A percentile compares a stretch with the other conserved stretches of the same genome.
phyloP scores from a whole-genome alignment of 1,140 invertebrate genomes.

The Brachionus sp. region DNA sequence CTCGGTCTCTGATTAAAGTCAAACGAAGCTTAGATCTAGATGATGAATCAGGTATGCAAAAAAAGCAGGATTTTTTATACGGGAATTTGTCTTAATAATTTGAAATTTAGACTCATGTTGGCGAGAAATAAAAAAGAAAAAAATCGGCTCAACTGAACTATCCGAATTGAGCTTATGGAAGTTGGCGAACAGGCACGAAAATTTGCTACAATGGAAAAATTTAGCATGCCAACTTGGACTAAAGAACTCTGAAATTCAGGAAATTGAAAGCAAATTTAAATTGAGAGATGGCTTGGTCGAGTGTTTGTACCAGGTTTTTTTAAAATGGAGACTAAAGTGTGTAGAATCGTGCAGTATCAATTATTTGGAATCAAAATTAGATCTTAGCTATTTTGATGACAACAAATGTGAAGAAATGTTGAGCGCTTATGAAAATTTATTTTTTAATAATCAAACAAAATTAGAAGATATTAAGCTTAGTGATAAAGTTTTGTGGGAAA shows the following conservation, averaged over 20 bases:
- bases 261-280: conserved; percentile 28
- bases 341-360: neutral
- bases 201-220: conserved; percentile 9
- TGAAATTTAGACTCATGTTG: neutral
- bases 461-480: neutral
- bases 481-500: conserved; percentile 31
- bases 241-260: neutral
- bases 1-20: neutral
- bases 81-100: neutral
- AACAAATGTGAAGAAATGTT: neutral
- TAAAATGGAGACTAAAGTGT: conserved; percentile 12
- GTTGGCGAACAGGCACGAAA: conserved; percentile 2
- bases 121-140: neutral
- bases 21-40: neutral
- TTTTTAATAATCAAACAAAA: neutral
- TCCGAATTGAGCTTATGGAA: neutral
- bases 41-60: neutral
- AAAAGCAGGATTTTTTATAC: neutral
- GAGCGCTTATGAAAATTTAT: neutral
- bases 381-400: neutral
- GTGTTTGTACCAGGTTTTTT: conserved; percentile 30
- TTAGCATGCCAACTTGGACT: neutral
- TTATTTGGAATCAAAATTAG: neutral
- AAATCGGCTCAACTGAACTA: neutral
- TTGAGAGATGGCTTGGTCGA: conserved; percentile 16